Evolutionary conservation across 2,113 vertebrate genomes (phyloP), one percentile per base, ranked within the genome.

Genomic region (Planiliza haematocheilus): DNA sequence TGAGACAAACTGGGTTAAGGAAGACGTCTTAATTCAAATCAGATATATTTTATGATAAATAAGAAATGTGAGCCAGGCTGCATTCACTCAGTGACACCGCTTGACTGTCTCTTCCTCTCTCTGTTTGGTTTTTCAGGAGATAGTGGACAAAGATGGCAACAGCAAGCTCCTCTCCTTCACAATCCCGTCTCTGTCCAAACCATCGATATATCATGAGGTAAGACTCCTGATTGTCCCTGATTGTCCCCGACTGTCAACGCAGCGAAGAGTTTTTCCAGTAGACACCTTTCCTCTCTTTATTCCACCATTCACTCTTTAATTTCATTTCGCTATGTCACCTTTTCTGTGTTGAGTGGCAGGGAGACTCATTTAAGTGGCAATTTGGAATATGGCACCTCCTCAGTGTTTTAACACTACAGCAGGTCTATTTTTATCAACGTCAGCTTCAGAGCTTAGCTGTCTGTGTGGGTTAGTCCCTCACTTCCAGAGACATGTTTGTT

Each of bases 161-260:
- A 95, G 97, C 92, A 98, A 95, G 91, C 95, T 98, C 79, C 93
- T 99, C 57, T 98, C 97, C 81, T 99, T 99, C 84, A 98, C 96
- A 46, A 97, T 99, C 69, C 98, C 97, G 41, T 99, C 98, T 0
- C 94, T 99, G 89, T 99, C 97, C 34, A 99, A 99, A 84, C 97
- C 97, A 24, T 99, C 98, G 14, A 94, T 99, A 93, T 99, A 99
- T 86, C 98, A 99, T 45, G 97, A 99, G 95, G 98, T 99, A 93
- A 93, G 95, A 75, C 7, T 49, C 18, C 20, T 5, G 12, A 36
- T 45, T 10, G 9, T 24, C 9, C 18, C 20, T 5, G 12, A 36
- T 45, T 10, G 9, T 24, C 9, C n/a, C 16, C 12, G 14, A 18
- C 37, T 39, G 10, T 2, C n/a, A n/a, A 14, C 41, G 14, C 48